Percentiles rank a stretch among this genome's conserved stretches.
Conservation (phyloP, 2,888 invertebrate genomes). For the Mamestra brassicae region DNA sequence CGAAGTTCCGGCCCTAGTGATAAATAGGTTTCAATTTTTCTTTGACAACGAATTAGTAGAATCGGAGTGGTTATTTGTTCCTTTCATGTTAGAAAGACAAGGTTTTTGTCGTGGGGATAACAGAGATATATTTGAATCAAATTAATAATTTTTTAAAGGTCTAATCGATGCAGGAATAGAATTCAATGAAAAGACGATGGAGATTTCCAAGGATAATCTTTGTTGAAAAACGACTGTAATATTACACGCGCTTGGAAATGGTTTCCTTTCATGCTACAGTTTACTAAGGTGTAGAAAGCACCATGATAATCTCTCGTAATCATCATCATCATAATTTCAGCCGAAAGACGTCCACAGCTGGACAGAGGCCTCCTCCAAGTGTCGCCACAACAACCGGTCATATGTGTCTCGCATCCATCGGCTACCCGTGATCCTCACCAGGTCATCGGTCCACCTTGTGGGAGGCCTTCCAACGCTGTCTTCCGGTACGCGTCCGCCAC, state of each 20-base stretch:
- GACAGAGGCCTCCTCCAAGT: too few relatives aligned
- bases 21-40: constrained; percentile 47
- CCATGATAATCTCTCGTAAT: too few relatives aligned
- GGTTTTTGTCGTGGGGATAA: constrained; percentile 4
- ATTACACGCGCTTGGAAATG: not conserved
- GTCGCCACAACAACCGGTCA: too few relatives aligned
- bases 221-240: not conserved
- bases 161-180: constrained; percentile 13
- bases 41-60: constrained; percentile 32
- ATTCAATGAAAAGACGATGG: not conserved
- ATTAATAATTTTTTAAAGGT: constrained; percentile 35
- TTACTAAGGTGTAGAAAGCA: too few relatives aligned
- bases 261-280: too few relatives aligned
- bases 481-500: too few relatives aligned
- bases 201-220: not conserved
- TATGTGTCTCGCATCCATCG: too few relatives aligned
- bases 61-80: constrained; percentile 6
- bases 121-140: constrained; percentile 30
- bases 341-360: too few relatives aligned
- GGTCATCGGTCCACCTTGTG: too few relatives aligned
- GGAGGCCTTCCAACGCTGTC: too few relatives aligned
- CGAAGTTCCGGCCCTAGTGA: constrained; percentile 24
- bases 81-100: constrained; percentile 17
- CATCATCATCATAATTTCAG: too few relatives aligned
- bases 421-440: too few relatives aligned